Evolutionary conservation across 1,140 invertebrate genomes (phyloP).

Genomic region (Drosophila athabasca): DNA sequence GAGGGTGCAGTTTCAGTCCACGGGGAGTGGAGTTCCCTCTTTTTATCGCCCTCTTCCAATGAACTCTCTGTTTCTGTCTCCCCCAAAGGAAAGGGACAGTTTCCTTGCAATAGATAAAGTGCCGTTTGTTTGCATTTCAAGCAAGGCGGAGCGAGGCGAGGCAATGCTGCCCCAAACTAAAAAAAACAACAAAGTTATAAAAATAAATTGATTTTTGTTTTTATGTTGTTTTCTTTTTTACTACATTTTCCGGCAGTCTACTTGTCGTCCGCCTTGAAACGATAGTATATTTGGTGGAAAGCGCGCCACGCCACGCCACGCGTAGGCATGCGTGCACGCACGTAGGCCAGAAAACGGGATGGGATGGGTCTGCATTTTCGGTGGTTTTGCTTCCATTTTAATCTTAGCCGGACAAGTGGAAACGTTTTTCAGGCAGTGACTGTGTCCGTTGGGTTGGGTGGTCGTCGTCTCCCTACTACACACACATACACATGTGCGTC

Average conservation of each 20-base stretch:
- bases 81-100: background rate
- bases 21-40: no score
- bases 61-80: background rate
- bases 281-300: constrained; percentile 12
- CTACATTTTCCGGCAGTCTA: constrained; percentile 13
- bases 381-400: constrained; percentile 8
- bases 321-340: constrained; percentile 59
- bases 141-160: constrained; percentile 1
- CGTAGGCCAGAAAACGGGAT: constrained; percentile 45
- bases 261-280: no score
- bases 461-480: constrained; percentile 15
- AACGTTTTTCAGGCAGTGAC: background rate
- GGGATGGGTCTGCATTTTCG: constrained; percentile 33
- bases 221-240: constrained; percentile 38
- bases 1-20: no score
- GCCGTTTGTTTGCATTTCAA: constrained; percentile 17
- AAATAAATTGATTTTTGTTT: constrained; percentile 62
- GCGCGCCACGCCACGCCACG: constrained; percentile 4
- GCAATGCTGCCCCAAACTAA: background rate
- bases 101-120: constrained; percentile 21
- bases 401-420: constrained; percentile 4
- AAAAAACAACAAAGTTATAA: constrained; percentile 38
- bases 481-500: constrained; percentile 11
- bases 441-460: constrained; percentile 16
- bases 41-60: no score